Evolutionary conservation across 2,797 vertebrate species (phyloP).

Genomic region (Rhinella marina): DNA sequence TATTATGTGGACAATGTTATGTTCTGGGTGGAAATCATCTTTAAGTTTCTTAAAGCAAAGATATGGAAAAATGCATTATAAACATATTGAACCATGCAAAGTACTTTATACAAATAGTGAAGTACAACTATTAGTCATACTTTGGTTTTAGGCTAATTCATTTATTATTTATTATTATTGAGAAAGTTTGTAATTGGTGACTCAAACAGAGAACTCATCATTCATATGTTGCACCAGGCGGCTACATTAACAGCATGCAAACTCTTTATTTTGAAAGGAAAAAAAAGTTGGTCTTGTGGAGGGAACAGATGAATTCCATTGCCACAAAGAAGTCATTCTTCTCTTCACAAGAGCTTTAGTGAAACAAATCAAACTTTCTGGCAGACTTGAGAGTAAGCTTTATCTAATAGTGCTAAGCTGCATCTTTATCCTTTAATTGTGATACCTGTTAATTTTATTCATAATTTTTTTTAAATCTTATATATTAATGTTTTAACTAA

Average conservation of each 20-base stretch:
- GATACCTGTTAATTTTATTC: background rate
- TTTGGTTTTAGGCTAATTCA: background rate
- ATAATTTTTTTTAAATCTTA: conserved; percentile 4
- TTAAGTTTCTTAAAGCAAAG: background rate
- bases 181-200: background rate
- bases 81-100: background rate
- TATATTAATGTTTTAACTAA: background rate
- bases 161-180: background rate
- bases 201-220: conserved; percentile 5
- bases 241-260: conserved; percentile 30
- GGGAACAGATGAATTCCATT: conserved; percentile 49
- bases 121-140: background rate
- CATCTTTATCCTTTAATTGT: background rate
- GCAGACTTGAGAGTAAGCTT: conserved; percentile 27
- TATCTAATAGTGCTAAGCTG: conserved; percentile 18
- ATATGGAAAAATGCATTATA: no score
- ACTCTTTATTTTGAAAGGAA: background rate
- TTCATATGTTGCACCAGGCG: conserved; percentile 30
- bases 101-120: background rate
- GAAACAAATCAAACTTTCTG: conserved; percentile 55
- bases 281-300: conserved; percentile 24
- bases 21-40: background rate
- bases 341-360: conserved; percentile 50
- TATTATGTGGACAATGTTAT: background rate
- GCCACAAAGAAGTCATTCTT: conserved; percentile 51